Evolutionary conservation across 35 echinoderm and acorn worm genomes (phyloP).

Genomic region (Hemicentrotus pulcherrimus): DNA sequence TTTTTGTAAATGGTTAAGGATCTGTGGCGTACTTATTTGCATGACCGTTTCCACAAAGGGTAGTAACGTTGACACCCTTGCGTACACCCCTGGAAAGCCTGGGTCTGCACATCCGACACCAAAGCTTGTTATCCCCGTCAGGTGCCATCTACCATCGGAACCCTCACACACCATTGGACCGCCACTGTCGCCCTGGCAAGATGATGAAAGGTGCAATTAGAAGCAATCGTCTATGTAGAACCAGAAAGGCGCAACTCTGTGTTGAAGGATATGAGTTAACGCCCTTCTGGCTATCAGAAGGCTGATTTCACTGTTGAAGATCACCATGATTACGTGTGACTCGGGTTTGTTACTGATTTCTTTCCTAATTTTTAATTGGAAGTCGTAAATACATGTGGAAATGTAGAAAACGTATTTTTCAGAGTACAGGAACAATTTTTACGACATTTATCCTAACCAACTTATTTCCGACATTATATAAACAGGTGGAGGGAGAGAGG

Average conservation of each 20-base stretch:
- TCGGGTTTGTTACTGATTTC: no score
- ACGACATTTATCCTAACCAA: no score
- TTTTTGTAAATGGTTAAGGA: no score
- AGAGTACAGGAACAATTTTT: no score
- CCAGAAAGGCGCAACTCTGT: not conserved
- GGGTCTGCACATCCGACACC: conserved; percentile 73
- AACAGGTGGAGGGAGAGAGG: no score
- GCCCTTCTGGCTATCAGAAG: no score
- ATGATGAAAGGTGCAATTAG: not conserved
- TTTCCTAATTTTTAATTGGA: no score
- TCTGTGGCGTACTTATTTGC: not conserved
- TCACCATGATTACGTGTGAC: not conserved
- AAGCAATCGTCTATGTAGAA: not conserved
- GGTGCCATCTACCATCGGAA: conserved; percentile 68
- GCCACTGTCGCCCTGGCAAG: conserved; percentile 85
- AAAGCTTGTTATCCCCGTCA: conserved; percentile 81
- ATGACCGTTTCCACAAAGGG: conserved; percentile 17
- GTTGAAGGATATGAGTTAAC: no score
- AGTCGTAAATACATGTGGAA: no score
- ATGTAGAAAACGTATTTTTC: no score
- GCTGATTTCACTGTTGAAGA: not conserved
- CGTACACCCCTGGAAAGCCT: conserved; percentile 79
- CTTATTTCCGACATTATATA: no score
- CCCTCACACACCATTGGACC: conserved; percentile 82
- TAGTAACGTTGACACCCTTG: conserved; percentile 59